phyloP scores from a whole-genome alignment of 2,113 vertebrate genomes.

The Eonycteris spelaea region DNA sequence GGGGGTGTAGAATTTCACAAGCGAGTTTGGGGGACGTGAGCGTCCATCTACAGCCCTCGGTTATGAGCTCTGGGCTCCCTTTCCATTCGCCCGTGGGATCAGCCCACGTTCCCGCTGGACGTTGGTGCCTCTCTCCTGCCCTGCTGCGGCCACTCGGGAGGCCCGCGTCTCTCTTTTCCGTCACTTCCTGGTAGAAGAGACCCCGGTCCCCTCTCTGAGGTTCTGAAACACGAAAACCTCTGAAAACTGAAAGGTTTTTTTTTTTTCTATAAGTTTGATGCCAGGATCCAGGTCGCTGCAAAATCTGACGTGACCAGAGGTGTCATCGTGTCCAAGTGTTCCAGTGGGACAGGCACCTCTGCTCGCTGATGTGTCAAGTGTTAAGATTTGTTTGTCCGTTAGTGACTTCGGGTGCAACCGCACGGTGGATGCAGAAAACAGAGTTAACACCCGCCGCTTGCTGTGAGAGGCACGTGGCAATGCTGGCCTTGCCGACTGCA shows the following conservation, averaged over 20 bases:
- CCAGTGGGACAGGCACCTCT: not conserved
- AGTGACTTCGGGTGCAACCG: not conserved
- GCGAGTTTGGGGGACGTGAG: not conserved
- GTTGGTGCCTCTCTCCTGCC: too few relatives aligned
- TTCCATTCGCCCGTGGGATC: not conserved
- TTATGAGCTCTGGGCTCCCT: not conserved
- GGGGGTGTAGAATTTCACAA: not conserved
- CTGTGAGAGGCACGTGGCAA: not conserved
- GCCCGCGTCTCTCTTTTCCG: not conserved
- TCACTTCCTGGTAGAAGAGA: not conserved
- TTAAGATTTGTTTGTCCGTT: not conserved
- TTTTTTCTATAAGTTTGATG: not conserved
- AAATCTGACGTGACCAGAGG: not conserved
- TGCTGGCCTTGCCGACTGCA: fast-evolving
- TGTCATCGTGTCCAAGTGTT: fast-evolving
- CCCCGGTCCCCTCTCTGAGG: not conserved
- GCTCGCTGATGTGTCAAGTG: not conserved
- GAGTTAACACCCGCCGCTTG: not conserved
- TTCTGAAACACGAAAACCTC: not conserved
- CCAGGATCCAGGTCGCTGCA: not conserved
- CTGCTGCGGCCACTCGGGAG: not conserved
- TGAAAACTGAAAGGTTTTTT: not conserved
- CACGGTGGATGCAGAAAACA: not conserved
- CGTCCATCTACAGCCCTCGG: not conserved
- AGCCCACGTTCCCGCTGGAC: too few relatives aligned